These are phyloP conservation scores for Trachelipus rathkii DNA, from an alignment of 1,140 invertebrate genomes.

Conservation along the genomic window DNA sequence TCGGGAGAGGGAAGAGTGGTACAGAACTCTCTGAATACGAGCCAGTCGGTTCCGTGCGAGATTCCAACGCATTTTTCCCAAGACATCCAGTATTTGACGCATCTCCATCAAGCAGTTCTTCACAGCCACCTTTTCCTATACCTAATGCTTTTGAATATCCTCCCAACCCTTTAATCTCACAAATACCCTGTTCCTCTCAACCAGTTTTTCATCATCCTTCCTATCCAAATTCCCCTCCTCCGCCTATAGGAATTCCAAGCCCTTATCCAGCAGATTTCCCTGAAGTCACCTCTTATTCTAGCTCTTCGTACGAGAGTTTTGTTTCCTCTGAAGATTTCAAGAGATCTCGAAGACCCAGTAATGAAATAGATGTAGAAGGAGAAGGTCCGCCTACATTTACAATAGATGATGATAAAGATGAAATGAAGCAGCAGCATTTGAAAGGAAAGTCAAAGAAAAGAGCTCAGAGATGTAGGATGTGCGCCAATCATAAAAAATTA, in stretches of 20 bases:
- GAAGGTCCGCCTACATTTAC: background rate
- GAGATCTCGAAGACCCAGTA: background rate
- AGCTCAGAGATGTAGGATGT: conserved; percentile 35
- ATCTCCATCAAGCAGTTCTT: background rate
- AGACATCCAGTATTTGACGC: background rate
- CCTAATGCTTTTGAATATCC: background rate
- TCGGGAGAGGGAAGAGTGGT: background rate
- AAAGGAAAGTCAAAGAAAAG: background rate
- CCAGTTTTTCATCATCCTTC: background rate
- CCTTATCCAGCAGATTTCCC: background rate
- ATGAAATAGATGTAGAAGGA: background rate
- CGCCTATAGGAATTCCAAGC: background rate
- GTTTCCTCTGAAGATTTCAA: background rate
- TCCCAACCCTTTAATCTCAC: background rate
- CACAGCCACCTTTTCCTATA: background rate
- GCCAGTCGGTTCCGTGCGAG: background rate
- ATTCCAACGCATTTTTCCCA: background rate
- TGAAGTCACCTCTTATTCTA: background rate
- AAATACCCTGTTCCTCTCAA: background rate
- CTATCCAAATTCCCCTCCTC: background rate
- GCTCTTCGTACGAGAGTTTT: background rate
- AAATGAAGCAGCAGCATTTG: background rate
- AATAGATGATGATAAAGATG: background rate
- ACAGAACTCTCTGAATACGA: background rate
- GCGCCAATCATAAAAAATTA: conserved; percentile 37